A percentile compares a stretch with the other conserved stretches of the same genome.
Evolutionary conservation across 2,797 vertebrate genomes (phyloP).

Genomic region (Typhlichthys subterraneus): DNA sequence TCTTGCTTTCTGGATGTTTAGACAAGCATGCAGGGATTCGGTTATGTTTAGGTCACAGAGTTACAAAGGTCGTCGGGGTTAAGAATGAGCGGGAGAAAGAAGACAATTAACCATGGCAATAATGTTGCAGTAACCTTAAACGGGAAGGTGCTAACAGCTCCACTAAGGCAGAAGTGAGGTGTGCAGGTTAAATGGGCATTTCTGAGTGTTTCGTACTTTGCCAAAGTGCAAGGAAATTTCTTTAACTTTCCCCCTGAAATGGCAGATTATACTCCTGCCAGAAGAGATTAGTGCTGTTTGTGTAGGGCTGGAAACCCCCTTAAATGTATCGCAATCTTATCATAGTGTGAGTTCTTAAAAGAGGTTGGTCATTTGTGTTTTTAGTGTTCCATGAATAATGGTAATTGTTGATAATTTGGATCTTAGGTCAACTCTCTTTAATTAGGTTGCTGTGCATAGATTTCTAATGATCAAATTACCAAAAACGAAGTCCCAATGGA

Average conservation of each 20-base stretch:
- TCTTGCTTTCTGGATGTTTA: too few species aligned
- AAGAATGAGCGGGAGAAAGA: too few species aligned
- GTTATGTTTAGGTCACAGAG: too few species aligned
- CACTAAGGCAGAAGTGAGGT: neutral
- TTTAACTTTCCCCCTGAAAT: slow-evolving; percentile 4
- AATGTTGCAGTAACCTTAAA: neutral
- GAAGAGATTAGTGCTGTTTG: slow-evolving; percentile 13
- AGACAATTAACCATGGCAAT: too few species aligned
- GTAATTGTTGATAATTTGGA: slow-evolving; percentile 6
- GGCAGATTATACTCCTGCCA: neutral
- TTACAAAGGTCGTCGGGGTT: too few species aligned
- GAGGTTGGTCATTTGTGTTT: slow-evolving; percentile 24
- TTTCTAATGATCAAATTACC: too few species aligned
- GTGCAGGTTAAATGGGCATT: slow-evolving; percentile 2
- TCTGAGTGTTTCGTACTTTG: slow-evolving; percentile 4
- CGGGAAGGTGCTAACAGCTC: slow-evolving; percentile 10
- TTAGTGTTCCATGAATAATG: slow-evolving; percentile 9
- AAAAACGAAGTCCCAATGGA: too few species aligned
- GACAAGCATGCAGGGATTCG: too few species aligned
- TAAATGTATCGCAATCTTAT: slow-evolving; percentile 13
- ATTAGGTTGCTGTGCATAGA: slow-evolving; percentile 1
- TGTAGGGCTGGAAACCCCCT: neutral
- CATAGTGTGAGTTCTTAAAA: neutral
- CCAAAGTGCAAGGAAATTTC: slow-evolving; percentile 21
- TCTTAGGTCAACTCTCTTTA: slow-evolving; percentile 7